Conservation (phyloP, 2,888 invertebrate species). For the Drosophila melanosoma region DNA sequence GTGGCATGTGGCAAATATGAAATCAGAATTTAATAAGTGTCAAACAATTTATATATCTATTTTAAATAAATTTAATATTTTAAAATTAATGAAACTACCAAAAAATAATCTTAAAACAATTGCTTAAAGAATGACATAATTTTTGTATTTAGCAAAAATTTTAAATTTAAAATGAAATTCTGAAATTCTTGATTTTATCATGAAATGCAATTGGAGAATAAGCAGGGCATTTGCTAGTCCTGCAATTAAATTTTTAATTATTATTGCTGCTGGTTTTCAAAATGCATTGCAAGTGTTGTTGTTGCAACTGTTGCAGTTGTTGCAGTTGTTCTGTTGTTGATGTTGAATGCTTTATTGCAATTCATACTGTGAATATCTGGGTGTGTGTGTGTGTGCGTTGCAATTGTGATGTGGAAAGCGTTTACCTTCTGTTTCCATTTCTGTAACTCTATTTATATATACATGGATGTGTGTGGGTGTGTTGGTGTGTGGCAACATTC, state of each 20-base stretch:
- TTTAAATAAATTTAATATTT: not conserved
- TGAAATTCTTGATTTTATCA: not conserved
- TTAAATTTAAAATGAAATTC: not conserved
- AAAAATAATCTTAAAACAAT: not conserved
- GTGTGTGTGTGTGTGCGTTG: slow-evolving; percentile 29
- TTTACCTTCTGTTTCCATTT: slow-evolving; percentile 56
- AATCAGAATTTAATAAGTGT: not conserved
- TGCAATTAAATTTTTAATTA: not conserved
- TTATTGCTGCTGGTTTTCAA: slow-evolving; percentile 25
- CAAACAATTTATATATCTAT: not conserved
- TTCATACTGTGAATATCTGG: slow-evolving; percentile 19
- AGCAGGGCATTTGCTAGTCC: slow-evolving; percentile 10
- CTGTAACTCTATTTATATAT: not conserved
- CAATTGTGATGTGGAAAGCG: slow-evolving; percentile 59
- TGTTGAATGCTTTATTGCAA: slow-evolving; percentile 37
- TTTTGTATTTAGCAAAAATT: not conserved
- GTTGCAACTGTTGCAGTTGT: slow-evolving; percentile 20
- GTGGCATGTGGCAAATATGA: not conserved
- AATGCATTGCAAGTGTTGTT: slow-evolving; percentile 31
- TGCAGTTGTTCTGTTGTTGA: slow-evolving; percentile 7
- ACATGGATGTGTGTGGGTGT: slow-evolving; percentile 1
- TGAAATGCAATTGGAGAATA: not conserved
- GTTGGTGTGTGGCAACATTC: slow-evolving; percentile 26
- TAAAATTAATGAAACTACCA: not conserved
- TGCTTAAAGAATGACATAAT: not conserved